A percentile compares a stretch with the other conserved stretches of the same genome.
Evolutionary conservation across 2,113 vertebrate genomes (phyloP).

Genomic region (Neolamprologus kungweensis): DNA sequence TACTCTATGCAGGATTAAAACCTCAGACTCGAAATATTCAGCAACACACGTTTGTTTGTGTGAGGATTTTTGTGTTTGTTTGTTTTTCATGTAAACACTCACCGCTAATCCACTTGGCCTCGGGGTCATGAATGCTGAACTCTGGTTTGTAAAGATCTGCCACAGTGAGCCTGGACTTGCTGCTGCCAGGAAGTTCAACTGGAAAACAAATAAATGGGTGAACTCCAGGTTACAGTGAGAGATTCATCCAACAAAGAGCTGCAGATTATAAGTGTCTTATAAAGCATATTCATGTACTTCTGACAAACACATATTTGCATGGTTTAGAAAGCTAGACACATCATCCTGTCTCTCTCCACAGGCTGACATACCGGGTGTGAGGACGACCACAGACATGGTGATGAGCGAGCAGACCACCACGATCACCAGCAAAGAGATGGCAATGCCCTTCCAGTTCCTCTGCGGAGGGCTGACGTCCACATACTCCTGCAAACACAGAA

Average conservation of each 20-base stretch:
- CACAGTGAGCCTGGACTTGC: conserved; percentile 78
- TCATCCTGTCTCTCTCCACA: not conserved
- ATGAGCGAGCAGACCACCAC: conserved; percentile 90
- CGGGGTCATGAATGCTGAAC: conserved; percentile 78
- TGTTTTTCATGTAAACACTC: not conserved
- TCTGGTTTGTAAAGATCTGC: conserved; percentile 83
- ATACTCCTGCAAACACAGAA: conserved; percentile 74
- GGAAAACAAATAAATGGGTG: not conserved
- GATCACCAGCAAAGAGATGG: conserved; percentile 91
- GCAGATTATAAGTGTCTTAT: not conserved
- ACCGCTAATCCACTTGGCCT: conserved; percentile 87
- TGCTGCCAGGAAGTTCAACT: conserved; percentile 80
- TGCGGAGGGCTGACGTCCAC: conserved; percentile 84
- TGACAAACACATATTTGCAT: not conserved
- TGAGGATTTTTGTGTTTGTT: not conserved
- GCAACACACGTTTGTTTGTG: not conserved
- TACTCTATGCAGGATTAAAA: not conserved
- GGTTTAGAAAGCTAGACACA: not conserved
- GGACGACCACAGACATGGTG: conserved; percentile 87
- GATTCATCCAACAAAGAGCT: not conserved
- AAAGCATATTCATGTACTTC: not conserved
- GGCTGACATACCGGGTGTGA: conserved; percentile 78
- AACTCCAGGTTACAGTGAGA: not conserved
- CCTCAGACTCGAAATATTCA: not conserved
- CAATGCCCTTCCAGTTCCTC: conserved; percentile 94